A percentile compares a stretch with the other conserved stretches of the same genome.
These are phyloP conservation scores for Pyrgilauda ruficollis DNA, from an alignment of 2,113 vertebrate genomes.

Conservation along the genomic window DNA sequence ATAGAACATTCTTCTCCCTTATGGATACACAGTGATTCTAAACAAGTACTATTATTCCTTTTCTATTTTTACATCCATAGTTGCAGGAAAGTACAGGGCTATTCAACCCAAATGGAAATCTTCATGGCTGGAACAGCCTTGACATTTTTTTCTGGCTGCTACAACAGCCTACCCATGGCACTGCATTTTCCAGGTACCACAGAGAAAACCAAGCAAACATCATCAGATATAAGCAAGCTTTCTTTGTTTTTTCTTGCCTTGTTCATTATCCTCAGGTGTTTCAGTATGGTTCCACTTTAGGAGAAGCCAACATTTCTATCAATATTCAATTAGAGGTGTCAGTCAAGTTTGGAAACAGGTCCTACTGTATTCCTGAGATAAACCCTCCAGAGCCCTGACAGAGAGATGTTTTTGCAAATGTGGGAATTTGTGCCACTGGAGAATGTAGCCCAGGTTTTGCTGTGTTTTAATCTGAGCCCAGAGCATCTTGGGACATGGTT, in stretches of 20 bases:
- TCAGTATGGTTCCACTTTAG: background rate
- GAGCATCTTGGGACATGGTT: background rate
- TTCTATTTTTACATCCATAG: background rate
- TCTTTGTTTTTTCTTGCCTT: background rate
- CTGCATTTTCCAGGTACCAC: background rate
- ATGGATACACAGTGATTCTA: background rate
- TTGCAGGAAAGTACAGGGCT: background rate
- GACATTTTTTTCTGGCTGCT: background rate
- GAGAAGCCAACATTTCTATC: background rate
- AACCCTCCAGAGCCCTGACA: background rate
- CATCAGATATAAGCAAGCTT: background rate
- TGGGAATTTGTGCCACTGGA: background rate
- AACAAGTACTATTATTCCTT: background rate
- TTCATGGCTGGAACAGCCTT: background rate
- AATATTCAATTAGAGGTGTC: background rate
- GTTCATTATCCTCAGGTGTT: background rate
- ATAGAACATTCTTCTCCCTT: background rate
- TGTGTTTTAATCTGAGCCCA: background rate
- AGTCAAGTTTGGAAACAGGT: background rate
- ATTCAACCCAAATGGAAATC: background rate
- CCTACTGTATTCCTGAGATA: background rate
- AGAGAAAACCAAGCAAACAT: background rate
- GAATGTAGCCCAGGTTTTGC: background rate
- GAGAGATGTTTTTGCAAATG: background rate
- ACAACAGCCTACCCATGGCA: background rate